phyloP scores from a whole-genome alignment of 2,797 vertebrate genomes.

The Chaunax sp. region DNA sequence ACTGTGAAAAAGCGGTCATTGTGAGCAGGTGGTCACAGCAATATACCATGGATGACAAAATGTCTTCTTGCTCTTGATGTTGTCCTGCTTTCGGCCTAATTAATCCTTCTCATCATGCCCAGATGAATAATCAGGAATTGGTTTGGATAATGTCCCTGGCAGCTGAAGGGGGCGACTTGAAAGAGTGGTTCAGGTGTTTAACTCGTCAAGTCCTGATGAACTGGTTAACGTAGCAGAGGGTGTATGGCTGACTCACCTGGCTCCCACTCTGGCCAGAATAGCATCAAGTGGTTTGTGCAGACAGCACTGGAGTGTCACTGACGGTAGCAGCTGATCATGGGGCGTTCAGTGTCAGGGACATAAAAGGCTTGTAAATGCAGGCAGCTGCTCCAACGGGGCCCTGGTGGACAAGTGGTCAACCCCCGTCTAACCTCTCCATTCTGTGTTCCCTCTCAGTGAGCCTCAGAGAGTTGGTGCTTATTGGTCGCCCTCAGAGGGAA shows the following conservation, averaged over 20 bases:
- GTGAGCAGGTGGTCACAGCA: too few species aligned
- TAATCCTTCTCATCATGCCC: constrained; percentile 67
- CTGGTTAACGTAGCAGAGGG: constrained; percentile 67
- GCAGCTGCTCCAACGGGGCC: constrained; percentile 75
- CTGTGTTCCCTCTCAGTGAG: constrained; percentile 16
- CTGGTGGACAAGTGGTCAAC: constrained; percentile 57
- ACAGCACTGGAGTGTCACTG: constrained; percentile 12
- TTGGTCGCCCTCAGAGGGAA: constrained; percentile 35
- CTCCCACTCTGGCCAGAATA: constrained; percentile 41
- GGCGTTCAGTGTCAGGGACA: constrained; percentile 59
- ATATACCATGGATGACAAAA: constrained; percentile 9
- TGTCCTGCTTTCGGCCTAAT: constrained; percentile 52
- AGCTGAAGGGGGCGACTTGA: constrained; percentile 56
- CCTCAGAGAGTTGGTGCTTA: constrained; percentile 37
- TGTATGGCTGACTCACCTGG: constrained; percentile 50
- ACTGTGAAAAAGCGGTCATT: too few species aligned
- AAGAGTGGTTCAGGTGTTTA: constrained; percentile 82
- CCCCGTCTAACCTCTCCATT: neutral
- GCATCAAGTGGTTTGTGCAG: constrained; percentile 20
- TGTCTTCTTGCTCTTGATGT: constrained; percentile 37
- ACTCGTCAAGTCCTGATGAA: constrained; percentile 73
- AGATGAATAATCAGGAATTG: constrained; percentile 71
- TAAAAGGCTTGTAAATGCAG: constrained; percentile 66
- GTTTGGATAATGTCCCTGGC: constrained; percentile 62
- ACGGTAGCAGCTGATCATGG: constrained; percentile 73